phyloP scores from a whole-genome alignment of 2,888 invertebrate species.

The Trypoxylon attenuatum region DNA sequence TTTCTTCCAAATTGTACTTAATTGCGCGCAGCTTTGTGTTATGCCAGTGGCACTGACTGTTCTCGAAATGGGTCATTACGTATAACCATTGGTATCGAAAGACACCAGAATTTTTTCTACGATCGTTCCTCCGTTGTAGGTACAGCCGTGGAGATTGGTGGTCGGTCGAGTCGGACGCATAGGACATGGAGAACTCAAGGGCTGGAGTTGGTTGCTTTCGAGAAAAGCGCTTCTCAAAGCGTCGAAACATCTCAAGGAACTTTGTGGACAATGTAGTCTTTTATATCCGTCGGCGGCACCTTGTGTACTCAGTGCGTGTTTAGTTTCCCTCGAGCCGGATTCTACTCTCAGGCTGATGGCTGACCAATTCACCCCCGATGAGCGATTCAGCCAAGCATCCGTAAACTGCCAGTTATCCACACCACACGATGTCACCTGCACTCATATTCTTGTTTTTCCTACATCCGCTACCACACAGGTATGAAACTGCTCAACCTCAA shows the following conservation, averaged over 20 bases:
- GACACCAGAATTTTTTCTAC: background rate
- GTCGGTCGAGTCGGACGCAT: constrained; percentile 97
- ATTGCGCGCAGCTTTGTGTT: too few relatives aligned
- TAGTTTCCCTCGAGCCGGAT: constrained; percentile 96
- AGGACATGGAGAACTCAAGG: constrained; percentile 98
- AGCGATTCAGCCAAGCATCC: constrained; percentile 90
- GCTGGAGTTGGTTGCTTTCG: constrained; percentile 96
- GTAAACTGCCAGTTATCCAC: constrained; percentile 94
- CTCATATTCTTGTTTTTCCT: constrained; percentile 98
- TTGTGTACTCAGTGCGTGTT: constrained; percentile 96
- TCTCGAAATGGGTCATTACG: background rate
- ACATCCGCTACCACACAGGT: constrained; percentile 96
- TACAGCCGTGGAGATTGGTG: constrained; percentile 95
- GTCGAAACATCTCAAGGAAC: constrained; percentile 90
- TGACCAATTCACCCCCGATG: constrained; percentile 96
- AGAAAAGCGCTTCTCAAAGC: constrained; percentile 92
- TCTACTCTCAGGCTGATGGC: constrained; percentile 89
- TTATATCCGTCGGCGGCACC: constrained; percentile 90
- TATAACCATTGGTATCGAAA: too few relatives aligned
- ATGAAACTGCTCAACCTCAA: constrained; percentile 38
- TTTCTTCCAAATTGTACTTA: too few relatives aligned
- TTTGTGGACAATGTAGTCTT: constrained; percentile 91
- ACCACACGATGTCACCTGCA: constrained; percentile 96
- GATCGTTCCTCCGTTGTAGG: constrained; percentile 47
- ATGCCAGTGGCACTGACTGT: background rate